Evolutionary conservation across 1,140 invertebrate genomes (phyloP).

Genomic region (Pseudomyrmex pallidus): DNA sequence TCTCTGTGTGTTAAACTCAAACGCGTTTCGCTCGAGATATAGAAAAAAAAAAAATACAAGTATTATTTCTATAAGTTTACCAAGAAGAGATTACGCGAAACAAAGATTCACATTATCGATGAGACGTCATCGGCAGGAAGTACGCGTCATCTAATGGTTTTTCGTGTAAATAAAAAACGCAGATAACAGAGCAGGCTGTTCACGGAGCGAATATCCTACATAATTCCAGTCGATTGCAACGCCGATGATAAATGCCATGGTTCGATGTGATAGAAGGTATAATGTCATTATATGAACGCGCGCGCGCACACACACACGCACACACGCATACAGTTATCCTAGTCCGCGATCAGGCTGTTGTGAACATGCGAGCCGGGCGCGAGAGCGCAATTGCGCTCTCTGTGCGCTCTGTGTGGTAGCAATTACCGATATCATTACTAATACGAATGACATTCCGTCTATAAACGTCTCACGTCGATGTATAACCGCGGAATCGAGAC

Average conservation of each 20-base stretch:
- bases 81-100: neutral
- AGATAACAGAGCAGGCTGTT: neutral
- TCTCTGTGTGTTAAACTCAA: neutral
- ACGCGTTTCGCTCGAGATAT: too few relatives aligned
- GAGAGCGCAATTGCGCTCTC: constrained; percentile 4
- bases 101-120: neutral
- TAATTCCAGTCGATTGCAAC: constrained; percentile 49
- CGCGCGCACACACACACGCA: too few relatives aligned
- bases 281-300: constrained; percentile 30
- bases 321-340: neutral
- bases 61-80: neutral
- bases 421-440: constrained; percentile 47
- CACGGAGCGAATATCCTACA: constrained; percentile 13
- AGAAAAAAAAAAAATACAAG: too few relatives aligned
- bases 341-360: neutral
- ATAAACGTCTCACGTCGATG: constrained; percentile 1
- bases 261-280: constrained; percentile 51
- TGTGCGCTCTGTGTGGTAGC: neutral
- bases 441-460: constrained; percentile 32
- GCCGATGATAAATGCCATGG: constrained; percentile 32
- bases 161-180: neutral
- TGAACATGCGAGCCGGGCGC: neutral
- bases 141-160: neutral
- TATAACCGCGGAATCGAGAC: constrained; percentile 8
- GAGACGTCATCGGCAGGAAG: neutral